A percentile compares a stretch with the other conserved stretches of the same genome.
These are phyloP conservation scores for Schizothorax lantsangensis DNA, from an alignment of 2,797 vertebrate species.

Conservation along the genomic window DNA sequence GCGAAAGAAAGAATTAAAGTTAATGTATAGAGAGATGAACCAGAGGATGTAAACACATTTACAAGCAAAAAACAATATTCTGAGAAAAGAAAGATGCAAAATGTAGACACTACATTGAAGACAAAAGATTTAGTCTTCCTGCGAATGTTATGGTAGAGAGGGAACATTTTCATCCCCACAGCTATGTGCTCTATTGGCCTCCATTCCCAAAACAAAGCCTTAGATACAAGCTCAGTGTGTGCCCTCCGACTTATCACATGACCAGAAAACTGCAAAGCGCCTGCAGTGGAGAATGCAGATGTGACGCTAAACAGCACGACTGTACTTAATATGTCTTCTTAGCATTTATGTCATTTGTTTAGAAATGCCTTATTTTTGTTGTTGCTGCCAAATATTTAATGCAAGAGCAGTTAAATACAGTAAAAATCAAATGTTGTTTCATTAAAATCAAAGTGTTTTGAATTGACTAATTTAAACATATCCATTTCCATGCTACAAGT, in stretches of 20 bases:
- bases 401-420: neutral
- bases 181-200: neutral
- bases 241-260: slow-evolving; percentile 41
- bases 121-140: slow-evolving; percentile 16
- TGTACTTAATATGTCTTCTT: neutral
- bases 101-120: neutral
- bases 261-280: slow-evolving; percentile 12
- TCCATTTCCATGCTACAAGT: neutral
- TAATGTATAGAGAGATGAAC: neutral
- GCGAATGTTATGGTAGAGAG: slow-evolving; percentile 7
- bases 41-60: neutral
- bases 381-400: neutral
- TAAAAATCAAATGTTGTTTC: neutral
- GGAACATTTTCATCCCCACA: slow-evolving; percentile 34
- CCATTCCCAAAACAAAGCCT: slow-evolving; percentile 36
- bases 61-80: neutral
- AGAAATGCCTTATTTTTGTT: too few relatives aligned
- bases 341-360: neutral
- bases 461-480: neutral
- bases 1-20: neutral
- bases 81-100: neutral
- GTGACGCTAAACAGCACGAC: neutral
- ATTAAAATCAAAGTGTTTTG: neutral
- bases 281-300: slow-evolving; percentile 10
- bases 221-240: slow-evolving; percentile 45